phyloP scores from a whole-genome alignment of 1,140 invertebrate genomes.

The Caenorhabditis tropicalis region DNA sequence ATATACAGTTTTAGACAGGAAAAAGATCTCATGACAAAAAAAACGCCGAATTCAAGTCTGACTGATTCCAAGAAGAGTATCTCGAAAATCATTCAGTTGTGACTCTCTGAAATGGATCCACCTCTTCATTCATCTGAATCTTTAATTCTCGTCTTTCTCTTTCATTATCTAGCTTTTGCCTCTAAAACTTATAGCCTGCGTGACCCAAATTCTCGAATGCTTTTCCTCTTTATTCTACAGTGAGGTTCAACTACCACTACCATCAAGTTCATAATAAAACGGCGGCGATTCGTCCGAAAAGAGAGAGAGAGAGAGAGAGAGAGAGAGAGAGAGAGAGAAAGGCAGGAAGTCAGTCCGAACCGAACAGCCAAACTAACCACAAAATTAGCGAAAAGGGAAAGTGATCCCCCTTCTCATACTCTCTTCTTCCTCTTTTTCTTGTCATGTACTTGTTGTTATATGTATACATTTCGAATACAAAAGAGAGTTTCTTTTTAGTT shows the following conservation, averaged over 20 bases:
- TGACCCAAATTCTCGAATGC: constrained; percentile 12
- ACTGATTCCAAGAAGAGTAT: too few species aligned
- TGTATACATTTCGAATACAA: background rate
- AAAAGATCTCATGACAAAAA: too few species aligned
- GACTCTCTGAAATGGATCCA: too few species aligned
- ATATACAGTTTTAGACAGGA: too few species aligned
- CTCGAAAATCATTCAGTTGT: too few species aligned
- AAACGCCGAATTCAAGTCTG: too few species aligned
- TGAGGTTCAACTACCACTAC: constrained; percentile 32
- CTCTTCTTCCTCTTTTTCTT: background rate
- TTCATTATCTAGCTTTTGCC: background rate
- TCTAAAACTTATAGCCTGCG: constrained; percentile 11
- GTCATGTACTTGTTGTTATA: constrained; percentile 27
- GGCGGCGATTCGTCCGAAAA: constrained; percentile 1
- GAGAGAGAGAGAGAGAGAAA: too few species aligned
- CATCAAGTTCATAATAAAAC: constrained; percentile 42
- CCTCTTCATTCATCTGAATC: background rate
- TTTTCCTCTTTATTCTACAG: background rate
- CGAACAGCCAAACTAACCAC: constrained; percentile 37
- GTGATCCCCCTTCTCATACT: background rate
- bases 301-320: too few species aligned
- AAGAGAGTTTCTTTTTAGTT: background rate
- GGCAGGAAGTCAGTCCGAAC: background rate
- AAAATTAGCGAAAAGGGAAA: constrained; percentile 40
- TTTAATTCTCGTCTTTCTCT: background rate